Base-by-base conservation (phyloP, 2,113 vertebrate species). In the Hemiscyllium ocellatum region DNA sequence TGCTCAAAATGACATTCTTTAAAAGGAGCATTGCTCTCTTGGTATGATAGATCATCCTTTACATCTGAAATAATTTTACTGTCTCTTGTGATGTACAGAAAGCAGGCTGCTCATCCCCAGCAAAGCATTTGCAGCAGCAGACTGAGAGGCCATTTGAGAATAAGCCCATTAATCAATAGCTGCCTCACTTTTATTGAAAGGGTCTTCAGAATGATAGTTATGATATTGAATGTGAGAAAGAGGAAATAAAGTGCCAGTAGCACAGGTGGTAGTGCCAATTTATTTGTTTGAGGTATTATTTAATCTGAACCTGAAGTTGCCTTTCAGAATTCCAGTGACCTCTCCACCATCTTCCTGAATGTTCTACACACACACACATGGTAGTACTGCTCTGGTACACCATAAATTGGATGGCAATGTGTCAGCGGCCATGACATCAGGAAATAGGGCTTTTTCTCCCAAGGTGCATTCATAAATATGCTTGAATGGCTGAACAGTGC, bases 71-170 rank as follows among this genome's bases (percentile, higher is more conserved):
- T 91, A 4, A 91, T 91, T 91, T 91, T 61, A 13, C 87, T 65
- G 87, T 15, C 65, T 91, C 87, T 65, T 19, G 87, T 61, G 87
- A 65, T n/a, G 87, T n/a, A 65, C 65, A 91, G 87, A 91, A 91
- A 91, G 87, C 87, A 61, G 52, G 65, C 15, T 91, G 29, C 29
- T 33, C 26, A 65, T 70, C 0, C 56, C 37, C 22, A 94, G 42
- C 15, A 72, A 69, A 94, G 37, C 65, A 94, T 94, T 70, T 70
- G 93, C 70, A 70, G 24, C 24, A 50, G 3, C 93, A 94, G 68
- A 47, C 37, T 70, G 66, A 94, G 22, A 42, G 22, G 12, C 8
- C 20, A 42, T 47, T 61, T 94, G 68, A 37, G 26, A 94, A 70
- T 37, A 94, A 47, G 29, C 68, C 69, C 19, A 47, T 69, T 69